Evolutionary conservation across 2,113 vertebrate genomes (phyloP).

Genomic region (Callopanchax toddi): DNA sequence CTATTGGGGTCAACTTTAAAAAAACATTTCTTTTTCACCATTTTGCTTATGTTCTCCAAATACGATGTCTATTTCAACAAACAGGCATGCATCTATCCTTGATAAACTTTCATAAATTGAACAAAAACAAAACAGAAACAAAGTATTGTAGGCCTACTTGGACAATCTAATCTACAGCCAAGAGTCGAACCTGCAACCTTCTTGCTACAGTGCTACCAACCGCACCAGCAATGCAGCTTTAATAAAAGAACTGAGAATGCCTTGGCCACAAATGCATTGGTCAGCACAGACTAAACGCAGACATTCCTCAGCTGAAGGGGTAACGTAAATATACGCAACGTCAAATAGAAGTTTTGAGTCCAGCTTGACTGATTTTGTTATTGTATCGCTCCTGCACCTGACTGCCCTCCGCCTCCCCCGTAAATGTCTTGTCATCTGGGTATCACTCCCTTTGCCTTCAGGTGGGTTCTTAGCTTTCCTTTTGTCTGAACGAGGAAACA

Average conservation of each 20-base stretch:
- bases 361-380: constrained; percentile 49
- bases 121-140: too few relatives aligned
- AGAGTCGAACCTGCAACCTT: too few relatives aligned
- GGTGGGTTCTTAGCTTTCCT: constrained; percentile 69
- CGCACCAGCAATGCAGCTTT: constrained; percentile 3
- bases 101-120: too few relatives aligned
- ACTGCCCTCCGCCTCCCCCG: constrained; percentile 7
- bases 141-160: too few relatives aligned
- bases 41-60: too few relatives aligned
- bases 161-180: too few relatives aligned
- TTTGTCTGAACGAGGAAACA: constrained; percentile 65
- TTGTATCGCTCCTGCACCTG: constrained; percentile 51
- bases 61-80: too few relatives aligned
- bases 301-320: constrained; percentile 35
- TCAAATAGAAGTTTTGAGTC: constrained; percentile 53
- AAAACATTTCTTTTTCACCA: too few relatives aligned
- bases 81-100: too few relatives aligned
- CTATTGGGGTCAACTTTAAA: too few relatives aligned
- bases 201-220: too few relatives aligned
- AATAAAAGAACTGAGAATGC: background rate
- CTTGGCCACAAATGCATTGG: constrained; percentile 14
- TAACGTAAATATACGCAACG: constrained; percentile 36
- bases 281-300: constrained; percentile 37
- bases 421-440: constrained; percentile 46
- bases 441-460: constrained; percentile 48